Conservation (phyloP, 1,140 invertebrate species). For the Trachymyrmex cornetzi region DNA sequence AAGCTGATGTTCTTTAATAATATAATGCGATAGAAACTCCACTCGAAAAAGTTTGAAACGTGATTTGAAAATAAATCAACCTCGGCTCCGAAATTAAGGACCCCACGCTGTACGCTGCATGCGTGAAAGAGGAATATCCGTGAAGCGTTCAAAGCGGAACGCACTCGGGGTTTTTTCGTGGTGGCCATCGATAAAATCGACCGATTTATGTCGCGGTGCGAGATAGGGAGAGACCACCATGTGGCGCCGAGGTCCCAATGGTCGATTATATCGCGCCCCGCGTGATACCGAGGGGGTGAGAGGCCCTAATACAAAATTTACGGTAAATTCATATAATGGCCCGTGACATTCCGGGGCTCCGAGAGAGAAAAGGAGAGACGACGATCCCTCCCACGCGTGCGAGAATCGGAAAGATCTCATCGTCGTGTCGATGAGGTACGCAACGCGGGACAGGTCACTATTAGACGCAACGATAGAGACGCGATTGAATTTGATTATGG, state of each 20-base stretch:
- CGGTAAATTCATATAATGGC: constrained; percentile 77
- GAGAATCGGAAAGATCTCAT: constrained; percentile 45
- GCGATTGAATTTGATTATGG: constrained; percentile 81
- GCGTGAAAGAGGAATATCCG: constrained; percentile 28
- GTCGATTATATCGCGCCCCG: constrained; percentile 50
- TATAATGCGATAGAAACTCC: background rate
- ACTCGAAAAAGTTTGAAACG: background rate
- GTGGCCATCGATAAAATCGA: constrained; percentile 61
- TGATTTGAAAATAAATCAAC: constrained; percentile 43
- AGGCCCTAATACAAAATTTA: constrained; percentile 76
- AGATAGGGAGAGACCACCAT: constrained; percentile 62
- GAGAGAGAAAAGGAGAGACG: constrained; percentile 35
- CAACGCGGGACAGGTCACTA: background rate
- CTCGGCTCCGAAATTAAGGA: constrained; percentile 12
- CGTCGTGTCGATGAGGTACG: constrained; percentile 30
- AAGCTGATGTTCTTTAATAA: background rate
- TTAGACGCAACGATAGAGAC: constrained; percentile 74
- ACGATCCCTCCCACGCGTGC: constrained; percentile 71
- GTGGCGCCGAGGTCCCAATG: constrained; percentile 23
- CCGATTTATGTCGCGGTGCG: constrained; percentile 53
- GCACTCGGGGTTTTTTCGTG: constrained; percentile 30
- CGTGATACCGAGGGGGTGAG: constrained; percentile 27
- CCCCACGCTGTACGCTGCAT: background rate
- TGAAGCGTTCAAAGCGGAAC: constrained; percentile 39
- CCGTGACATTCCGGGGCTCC: constrained; percentile 71